A percentile compares a stretch with the other conserved stretches of the same genome.
These are phyloP conservation scores for Rhagium mordax DNA, from an alignment of 2,888 invertebrate species.

Conservation along the genomic window DNA sequence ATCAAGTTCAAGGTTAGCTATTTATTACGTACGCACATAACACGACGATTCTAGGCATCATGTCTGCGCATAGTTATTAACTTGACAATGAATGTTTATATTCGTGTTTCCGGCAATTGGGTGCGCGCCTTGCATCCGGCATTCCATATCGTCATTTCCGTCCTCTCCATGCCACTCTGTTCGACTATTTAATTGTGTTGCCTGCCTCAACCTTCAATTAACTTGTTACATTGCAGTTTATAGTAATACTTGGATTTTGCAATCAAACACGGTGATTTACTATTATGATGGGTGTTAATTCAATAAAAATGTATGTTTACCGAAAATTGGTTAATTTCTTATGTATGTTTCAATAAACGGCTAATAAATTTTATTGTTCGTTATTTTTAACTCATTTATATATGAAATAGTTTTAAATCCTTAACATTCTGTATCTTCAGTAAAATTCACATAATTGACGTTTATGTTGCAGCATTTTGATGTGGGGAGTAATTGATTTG, in stretches of 20 bases:
- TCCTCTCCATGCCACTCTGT: background rate
- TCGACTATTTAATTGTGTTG: background rate
- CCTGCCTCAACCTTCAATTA: conserved; percentile 1
- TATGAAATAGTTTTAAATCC: too few species aligned
- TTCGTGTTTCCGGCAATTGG: conserved; percentile 27
- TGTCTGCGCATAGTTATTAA: conserved; percentile 23
- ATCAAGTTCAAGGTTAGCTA: conserved; percentile 17
- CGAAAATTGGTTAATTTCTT: too few species aligned
- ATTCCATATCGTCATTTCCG: conserved; percentile 30
- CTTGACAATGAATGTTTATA: conserved; percentile 24
- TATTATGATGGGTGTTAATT: too few species aligned
- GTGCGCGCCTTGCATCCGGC: conserved; percentile 33
- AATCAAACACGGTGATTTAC: background rate
- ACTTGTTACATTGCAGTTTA: background rate
- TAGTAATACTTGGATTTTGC: background rate
- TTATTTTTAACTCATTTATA: too few species aligned
- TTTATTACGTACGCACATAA: background rate
- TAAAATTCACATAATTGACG: too few species aligned
- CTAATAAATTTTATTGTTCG: too few species aligned
- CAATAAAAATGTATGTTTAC: too few species aligned
- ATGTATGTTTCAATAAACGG: too few species aligned
- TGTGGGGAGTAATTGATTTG: too few species aligned
- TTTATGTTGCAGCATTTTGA: too few species aligned
- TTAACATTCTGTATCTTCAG: too few species aligned
- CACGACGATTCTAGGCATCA: background rate